Conservation (phyloP, 2,797 vertebrate genomes). For the Hyperoplus immaculatus region DNA sequence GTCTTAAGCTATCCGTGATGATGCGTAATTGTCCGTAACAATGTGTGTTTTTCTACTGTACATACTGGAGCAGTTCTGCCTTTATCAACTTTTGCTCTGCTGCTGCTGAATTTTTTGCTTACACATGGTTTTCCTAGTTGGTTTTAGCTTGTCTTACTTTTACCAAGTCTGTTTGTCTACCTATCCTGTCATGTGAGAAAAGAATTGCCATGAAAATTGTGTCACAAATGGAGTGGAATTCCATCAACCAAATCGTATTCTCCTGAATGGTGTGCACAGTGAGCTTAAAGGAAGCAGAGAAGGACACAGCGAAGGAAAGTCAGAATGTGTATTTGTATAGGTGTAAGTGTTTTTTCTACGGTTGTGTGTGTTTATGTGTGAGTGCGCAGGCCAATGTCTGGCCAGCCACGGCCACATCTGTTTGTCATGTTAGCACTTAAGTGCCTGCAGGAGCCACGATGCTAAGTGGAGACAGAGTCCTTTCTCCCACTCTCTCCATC, state of each 20-base stretch:
- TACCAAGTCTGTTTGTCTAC: background rate
- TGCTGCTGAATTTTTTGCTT: conserved; percentile 4
- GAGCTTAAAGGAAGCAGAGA: background rate
- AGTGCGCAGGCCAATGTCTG: conserved; percentile 54
- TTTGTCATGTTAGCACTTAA: conserved; percentile 88
- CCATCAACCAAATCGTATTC: background rate
- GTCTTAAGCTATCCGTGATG: conserved; percentile 9
- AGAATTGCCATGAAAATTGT: background rate
- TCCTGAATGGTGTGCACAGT: background rate
- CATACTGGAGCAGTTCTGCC: conserved; percentile 1
- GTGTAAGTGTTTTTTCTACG: conserved; percentile 12
- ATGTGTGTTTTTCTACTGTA: conserved; percentile 18
- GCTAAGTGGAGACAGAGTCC: conserved; percentile 83
- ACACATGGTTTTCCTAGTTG: background rate
- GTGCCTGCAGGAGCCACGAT: conserved; percentile 80
- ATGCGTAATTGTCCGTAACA: conserved; percentile 21
- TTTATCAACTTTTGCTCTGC: conserved; percentile 6
- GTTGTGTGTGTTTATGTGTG: conserved; percentile 17
- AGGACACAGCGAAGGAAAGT: background rate
- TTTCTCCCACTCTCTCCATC: conserved; percentile 78
- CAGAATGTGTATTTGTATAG: conserved; percentile 1
- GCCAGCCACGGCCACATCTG: conserved; percentile 81
- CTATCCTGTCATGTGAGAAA: background rate
- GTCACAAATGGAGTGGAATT: background rate
- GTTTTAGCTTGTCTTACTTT: background rate